Percentiles rank a stretch among this genome's conserved stretches.
Conservation (phyloP, 2,113 vertebrate genomes). For the Tenebrosternarchus preto region DNA sequence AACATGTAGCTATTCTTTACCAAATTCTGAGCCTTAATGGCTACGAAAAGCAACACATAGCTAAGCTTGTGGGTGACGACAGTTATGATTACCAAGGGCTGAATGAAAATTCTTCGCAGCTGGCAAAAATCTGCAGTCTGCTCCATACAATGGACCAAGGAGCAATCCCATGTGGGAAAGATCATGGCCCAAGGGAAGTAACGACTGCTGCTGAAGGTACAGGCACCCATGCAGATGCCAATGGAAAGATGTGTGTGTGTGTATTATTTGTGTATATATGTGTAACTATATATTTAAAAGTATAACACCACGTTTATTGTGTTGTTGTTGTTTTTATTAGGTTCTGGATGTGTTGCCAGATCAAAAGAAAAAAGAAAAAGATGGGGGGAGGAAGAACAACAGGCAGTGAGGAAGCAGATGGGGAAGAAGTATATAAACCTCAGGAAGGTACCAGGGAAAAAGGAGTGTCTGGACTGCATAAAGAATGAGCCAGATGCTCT, state of each 20-base stretch:
- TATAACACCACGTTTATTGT: neutral
- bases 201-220: neutral
- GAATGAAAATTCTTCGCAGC: neutral
- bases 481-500: constrained; percentile 16
- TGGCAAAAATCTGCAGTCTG: constrained; percentile 7
- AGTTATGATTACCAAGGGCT: neutral
- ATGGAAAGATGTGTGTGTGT: too few species aligned
- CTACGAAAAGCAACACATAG: neutral
- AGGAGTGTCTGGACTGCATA: constrained; percentile 14
- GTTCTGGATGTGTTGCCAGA: neutral
- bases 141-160: neutral
- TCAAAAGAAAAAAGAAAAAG: neutral
- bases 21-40: constrained; percentile 22
- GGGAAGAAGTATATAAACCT: constrained; percentile 24
- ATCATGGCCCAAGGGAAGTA: neutral
- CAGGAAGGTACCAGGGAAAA: constrained; percentile 18
- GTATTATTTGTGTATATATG: too few species aligned
- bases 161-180: too few species aligned
- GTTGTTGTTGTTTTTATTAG: neutral
- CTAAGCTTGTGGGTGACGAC: neutral
- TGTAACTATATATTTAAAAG: too few species aligned
- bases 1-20: constrained; percentile 1
- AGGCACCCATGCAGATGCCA: neutral
- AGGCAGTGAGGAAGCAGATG: constrained; percentile 1
- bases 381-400: neutral